phyloP scores from a whole-genome alignment of 2,113 vertebrate species.

The Myrmecophaga tridactyla region DNA sequence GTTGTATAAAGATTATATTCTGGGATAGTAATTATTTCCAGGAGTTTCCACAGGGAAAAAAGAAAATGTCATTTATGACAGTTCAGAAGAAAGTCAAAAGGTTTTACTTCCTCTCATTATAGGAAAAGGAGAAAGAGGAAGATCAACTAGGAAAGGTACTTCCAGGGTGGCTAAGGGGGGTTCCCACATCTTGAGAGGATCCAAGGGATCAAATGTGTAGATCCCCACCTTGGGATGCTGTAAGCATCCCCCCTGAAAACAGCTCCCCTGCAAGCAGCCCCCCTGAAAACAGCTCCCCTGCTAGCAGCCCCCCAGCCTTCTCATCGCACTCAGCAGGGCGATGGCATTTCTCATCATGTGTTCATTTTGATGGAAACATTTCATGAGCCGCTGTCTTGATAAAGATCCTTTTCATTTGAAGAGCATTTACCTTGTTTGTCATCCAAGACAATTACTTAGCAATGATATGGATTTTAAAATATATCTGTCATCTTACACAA shows the following conservation, averaged over 20 bases:
- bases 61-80: constrained; percentile 74
- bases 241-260: too few species aligned
- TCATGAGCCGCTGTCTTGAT: background rate
- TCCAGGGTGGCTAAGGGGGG: background rate
- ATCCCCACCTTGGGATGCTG: rapidly evolving
- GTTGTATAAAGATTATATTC: constrained; percentile 67
- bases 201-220: rapidly evolving
- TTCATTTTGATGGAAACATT: background rate
- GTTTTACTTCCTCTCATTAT: background rate
- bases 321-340: rapidly evolving
- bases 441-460: background rate
- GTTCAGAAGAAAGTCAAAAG: constrained; percentile 53
- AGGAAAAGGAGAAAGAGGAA: background rate
- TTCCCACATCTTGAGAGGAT: rapidly evolving
- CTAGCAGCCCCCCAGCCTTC: rapidly evolving
- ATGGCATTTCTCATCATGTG: background rate
- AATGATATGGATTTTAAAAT: background rate
- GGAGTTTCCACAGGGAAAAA: constrained; percentile 56
- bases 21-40: constrained; percentile 77
- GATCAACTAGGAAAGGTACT: background rate
- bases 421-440: background rate
- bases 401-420: background rate
- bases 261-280: rapidly evolving
- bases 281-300: rapidly evolving
- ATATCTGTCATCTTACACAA: background rate